A percentile compares a stretch with the other conserved stretches of the same genome.
phyloP scores from a whole-genome alignment of 35 echinoderm and acorn worm species.

The Ophiothrix spiculata region DNA sequence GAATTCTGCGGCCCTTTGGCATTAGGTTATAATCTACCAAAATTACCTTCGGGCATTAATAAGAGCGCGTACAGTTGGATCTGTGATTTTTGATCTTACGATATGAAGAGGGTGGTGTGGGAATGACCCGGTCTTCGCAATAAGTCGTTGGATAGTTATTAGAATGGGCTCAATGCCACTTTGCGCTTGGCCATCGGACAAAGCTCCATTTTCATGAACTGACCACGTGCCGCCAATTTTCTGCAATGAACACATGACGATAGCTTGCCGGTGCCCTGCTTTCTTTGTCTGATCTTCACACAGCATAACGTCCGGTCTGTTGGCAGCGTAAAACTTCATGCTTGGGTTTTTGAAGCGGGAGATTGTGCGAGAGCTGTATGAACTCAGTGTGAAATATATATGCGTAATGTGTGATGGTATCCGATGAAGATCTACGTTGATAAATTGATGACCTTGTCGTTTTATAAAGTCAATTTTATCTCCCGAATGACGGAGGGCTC shows the following conservation, averaged over 20 bases:
- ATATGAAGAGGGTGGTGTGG: not conserved
- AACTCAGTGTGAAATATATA: conserved; percentile 35
- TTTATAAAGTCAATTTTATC: not conserved
- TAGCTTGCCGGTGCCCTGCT: conserved; percentile 22
- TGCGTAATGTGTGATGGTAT: conserved; percentile 9
- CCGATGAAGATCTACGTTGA: conserved; percentile 18
- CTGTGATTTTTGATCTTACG: no score
- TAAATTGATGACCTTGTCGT: conserved; percentile 21
- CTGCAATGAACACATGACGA: conserved; percentile 25
- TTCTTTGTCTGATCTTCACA: conserved; percentile 26
- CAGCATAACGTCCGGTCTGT: conserved; percentile 23
- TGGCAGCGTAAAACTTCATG: conserved; percentile 17
- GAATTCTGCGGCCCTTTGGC: no score
- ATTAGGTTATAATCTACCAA: no score
- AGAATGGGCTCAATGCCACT: not conserved
- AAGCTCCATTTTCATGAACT: not conserved
- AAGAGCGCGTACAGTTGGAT: no score
- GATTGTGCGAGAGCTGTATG: conserved; percentile 15
- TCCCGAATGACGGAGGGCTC: conserved; percentile 17
- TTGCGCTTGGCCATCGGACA: conserved; percentile 18
- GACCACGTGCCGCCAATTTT: conserved; percentile 15
- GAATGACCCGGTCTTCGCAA: not conserved
- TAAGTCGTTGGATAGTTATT: not conserved
- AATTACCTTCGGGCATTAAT: no score
- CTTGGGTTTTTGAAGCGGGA: conserved; percentile 25